Evolutionary conservation across 1,140 invertebrate species (phyloP), one percentile per base, ranked within the genome.

Genomic region (Adoxophyes honmai): DNA sequence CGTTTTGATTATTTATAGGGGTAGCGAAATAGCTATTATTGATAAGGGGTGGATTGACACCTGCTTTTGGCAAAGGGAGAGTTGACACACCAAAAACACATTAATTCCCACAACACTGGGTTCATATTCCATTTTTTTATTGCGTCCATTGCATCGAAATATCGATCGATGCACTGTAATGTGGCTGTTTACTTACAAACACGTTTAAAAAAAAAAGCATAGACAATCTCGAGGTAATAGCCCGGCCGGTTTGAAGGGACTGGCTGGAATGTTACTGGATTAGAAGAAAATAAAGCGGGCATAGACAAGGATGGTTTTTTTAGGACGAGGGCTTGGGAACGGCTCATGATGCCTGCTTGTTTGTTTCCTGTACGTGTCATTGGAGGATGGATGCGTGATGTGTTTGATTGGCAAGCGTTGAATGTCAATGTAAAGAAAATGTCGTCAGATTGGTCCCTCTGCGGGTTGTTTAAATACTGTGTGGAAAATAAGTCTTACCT

Each of bases 31-130:
- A 53, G 39, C 38, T 15, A 44, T 8, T 6, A 15, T 54, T 54
- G 37, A 59, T 55, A 48, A 35, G 52, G 58, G 58, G 42, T 15
- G 14, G n/a, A 28, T 28, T 38, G 56, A 14, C 58, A 60, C 60
- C 48, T 58, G 42, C 60, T 53, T 57, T 48, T 48, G 0, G 42
- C 42, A 48, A 48, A 48, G 42, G 42, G 42, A 21, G 42, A 21
- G 42, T 28, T 11, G 3, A 10, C 16, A 18, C 21, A n/a, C n/a
- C 18, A 48, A 48, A n/a, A 48, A 48, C 21, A 18, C 11, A n/a
- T 18, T 48, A 11, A 21, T 21, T 13, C n/a, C 21, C 6, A 2
- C 21, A 13, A 7, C 16, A 8, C 1, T 44, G 16, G 28, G 28
- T 13, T 48, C 21, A 28, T 11, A 33, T 33, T 7, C 6, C 10